Conservation (phyloP, 2,888 invertebrate genomes). For the Orgyia antiqua region DNA sequence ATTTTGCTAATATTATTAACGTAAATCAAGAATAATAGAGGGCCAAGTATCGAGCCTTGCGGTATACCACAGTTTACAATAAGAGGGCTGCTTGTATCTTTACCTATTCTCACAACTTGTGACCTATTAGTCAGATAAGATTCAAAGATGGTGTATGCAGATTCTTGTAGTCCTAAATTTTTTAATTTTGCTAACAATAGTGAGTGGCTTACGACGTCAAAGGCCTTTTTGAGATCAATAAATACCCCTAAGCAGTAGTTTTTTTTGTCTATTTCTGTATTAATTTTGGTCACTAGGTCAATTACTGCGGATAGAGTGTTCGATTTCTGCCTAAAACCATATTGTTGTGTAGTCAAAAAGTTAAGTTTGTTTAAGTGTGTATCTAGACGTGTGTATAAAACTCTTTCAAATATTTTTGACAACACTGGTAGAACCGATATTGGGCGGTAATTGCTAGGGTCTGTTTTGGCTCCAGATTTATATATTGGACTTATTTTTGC, state of each 20-base stretch:
- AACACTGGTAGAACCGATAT: conserved; percentile 7
- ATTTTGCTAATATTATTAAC: no score
- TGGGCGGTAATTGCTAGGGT: conserved; percentile 16
- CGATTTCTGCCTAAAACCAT: not conserved
- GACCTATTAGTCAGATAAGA: no score
- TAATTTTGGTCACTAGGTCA: not conserved
- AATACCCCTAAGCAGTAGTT: no score
- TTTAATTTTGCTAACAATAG: no score
- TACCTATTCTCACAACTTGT: not conserved
- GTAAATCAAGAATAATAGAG: no score
- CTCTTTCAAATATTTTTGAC: conserved; percentile 3
- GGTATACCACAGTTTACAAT: no score
- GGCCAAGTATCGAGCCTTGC: no score
- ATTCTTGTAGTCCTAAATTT: no score
- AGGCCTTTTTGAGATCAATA: no score
- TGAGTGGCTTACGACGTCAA: no score
- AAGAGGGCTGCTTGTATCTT: no score
- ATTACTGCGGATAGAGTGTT: not conserved
- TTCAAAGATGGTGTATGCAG: no score
- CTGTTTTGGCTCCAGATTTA: conserved; percentile 14
- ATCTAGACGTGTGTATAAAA: not conserved
- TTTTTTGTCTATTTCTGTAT: conserved; percentile 5
- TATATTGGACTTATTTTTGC: conserved; percentile 17
- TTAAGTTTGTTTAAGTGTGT: not conserved
- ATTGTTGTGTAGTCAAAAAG: not conserved